Conservation (phyloP, 2,888 invertebrate species). For the Endomychus coccineus region DNA sequence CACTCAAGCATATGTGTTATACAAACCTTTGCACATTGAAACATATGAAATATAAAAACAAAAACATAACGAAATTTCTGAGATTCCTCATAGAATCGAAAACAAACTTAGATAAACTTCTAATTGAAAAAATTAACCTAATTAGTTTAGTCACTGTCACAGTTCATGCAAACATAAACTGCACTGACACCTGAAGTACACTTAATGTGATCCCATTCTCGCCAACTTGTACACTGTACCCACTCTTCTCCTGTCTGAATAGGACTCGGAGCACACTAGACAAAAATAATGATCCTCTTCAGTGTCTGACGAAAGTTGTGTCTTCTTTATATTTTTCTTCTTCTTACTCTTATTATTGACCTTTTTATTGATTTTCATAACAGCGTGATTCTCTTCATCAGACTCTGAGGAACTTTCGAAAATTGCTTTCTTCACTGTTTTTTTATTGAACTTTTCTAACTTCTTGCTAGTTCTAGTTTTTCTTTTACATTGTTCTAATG, state of each 20-base stretch:
- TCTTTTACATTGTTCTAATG: slow-evolving; percentile 7
- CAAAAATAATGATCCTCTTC: no score
- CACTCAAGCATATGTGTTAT: background rate
- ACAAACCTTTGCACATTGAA: background rate
- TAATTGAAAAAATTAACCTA: slow-evolving; percentile 1
- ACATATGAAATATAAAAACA: slow-evolving; percentile 3
- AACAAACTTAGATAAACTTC: slow-evolving; percentile 7
- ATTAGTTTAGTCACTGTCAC: slow-evolving; percentile 5
- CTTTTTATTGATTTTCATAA: slow-evolving; percentile 7
- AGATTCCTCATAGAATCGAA: slow-evolving; percentile 5
- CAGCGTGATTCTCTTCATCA: slow-evolving; percentile 7
- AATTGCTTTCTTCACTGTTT: slow-evolving; percentile 3
- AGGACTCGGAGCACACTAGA: background rate
- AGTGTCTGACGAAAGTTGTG: no score
- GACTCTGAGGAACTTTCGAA: slow-evolving; percentile 7
- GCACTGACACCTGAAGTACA: background rate
- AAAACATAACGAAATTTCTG: slow-evolving; percentile 1
- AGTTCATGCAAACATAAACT: slow-evolving; percentile 5
- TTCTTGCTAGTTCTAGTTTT: slow-evolving; percentile 3
- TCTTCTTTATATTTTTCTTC: background rate
- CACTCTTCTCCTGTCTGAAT: slow-evolving; percentile 6
- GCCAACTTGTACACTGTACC: slow-evolving; percentile 8
- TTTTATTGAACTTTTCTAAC: slow-evolving; percentile 1
- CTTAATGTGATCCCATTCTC: slow-evolving; percentile 6
- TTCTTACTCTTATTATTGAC: slow-evolving; percentile 5